These are phyloP conservation scores for Ecliptopera silaceata DNA, from an alignment of 2,888 invertebrate species.

Conservation along the genomic window DNA sequence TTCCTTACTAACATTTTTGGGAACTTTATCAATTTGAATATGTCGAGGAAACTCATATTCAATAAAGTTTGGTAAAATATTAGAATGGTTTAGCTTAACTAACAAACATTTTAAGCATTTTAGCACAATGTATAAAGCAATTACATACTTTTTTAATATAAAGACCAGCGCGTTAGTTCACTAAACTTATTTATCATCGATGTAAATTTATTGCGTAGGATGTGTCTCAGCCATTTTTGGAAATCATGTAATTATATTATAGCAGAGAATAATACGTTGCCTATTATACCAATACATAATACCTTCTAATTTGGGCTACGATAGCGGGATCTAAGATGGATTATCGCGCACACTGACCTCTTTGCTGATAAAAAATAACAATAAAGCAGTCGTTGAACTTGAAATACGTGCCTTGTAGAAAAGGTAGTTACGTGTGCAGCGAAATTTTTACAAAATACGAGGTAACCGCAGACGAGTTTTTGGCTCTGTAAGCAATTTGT, in stretches of 20 bases:
- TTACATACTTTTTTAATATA: not conserved
- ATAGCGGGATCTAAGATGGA: constrained; percentile 46
- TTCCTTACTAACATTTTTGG: not conserved
- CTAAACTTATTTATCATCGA: constrained; percentile 52
- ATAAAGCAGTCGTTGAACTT: constrained; percentile 67
- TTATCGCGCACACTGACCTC: constrained; percentile 48
- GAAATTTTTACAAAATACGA: constrained; percentile 40
- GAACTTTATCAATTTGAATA: too few species aligned
- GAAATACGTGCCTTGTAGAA: constrained; percentile 49
- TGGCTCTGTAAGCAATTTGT: constrained; percentile 62
- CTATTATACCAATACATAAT: constrained; percentile 37
- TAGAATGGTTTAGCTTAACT: too few species aligned
- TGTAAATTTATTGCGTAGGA: constrained; percentile 55
- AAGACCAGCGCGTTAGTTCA: constrained; percentile 36
- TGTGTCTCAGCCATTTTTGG: constrained; percentile 49
- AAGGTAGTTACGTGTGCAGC: constrained; percentile 45
- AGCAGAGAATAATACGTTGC: constrained; percentile 42
- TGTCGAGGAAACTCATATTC: too few species aligned
- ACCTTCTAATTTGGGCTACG: constrained; percentile 50
- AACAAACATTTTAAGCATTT: too few species aligned
- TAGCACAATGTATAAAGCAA: too few species aligned
- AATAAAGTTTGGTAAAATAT: too few species aligned
- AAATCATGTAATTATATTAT: constrained; percentile 52
- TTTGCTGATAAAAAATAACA: constrained; percentile 55
- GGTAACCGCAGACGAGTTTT: constrained; percentile 54